Conservation (phyloP, 2,113 vertebrate genomes). For the Phylloscopus whistleri region DNA sequence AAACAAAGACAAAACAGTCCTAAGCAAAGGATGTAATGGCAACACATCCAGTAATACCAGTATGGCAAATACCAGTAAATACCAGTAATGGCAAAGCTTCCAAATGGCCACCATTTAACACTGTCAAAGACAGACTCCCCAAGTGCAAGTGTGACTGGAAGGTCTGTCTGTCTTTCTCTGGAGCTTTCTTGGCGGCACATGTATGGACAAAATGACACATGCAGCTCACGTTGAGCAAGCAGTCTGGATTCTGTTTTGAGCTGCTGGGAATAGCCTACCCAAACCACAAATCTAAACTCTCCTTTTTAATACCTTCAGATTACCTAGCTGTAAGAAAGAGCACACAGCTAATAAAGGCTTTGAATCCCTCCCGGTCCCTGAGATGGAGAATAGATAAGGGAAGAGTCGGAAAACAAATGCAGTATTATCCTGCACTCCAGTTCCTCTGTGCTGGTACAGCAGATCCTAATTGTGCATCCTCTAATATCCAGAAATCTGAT, state of each 20-base stretch:
- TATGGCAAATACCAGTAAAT: no score
- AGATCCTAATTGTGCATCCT: neutral
- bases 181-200: neutral
- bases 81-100: neutral
- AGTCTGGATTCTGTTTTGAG: neutral
- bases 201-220: neutral
- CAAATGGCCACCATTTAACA: neutral
- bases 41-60: no score
- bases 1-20: neutral
- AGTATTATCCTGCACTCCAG: neutral
- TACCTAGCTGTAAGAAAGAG: neutral
- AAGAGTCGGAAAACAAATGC: neutral
- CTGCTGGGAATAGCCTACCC: neutral
- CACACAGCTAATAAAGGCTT: neutral
- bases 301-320: neutral
- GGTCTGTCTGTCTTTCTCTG: neutral
- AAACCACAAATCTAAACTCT: neutral
- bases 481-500: conserved; percentile 5
- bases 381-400: neutral
- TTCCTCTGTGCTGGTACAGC: neutral
- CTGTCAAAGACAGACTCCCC: neutral
- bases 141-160: neutral
- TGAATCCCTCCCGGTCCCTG: neutral
- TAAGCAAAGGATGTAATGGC: neutral
- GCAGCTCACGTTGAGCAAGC: fast-evolving